Evolutionary conservation across 2,888 invertebrate genomes (phyloP), one percentile per base, ranked within the genome.

Genomic region (Trilocha varians): DNA sequence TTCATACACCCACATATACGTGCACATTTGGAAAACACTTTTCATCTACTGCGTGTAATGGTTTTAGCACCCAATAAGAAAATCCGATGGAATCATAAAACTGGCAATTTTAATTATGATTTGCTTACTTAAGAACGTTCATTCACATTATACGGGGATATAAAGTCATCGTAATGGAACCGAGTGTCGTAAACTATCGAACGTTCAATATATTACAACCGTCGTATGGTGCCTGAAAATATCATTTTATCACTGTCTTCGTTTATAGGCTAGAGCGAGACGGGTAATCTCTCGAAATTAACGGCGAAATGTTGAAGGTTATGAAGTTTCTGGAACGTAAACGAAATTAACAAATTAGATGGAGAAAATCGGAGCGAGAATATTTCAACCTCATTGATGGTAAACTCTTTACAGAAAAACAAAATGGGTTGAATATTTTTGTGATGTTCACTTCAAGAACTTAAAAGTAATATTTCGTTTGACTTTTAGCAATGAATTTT

Each of bases 121-220:
- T 41, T 35, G 38, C 38, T 43, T 38, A 37, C 43, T 15, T 16
- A n/a, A 43, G 18, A 13, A 33, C 11, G 33, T 16, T 36, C 38
- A 39, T 17, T 25, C 36, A 43, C 35, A 38, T 36, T 48, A 41
- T 48, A 44, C 44, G 39, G 42, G 41, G 41, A 44, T 39, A 45
- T 45, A 44, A 46, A 47, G 43, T n/a, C 46, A 53, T 52, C 49
- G 45, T 53, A 61, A 62, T 53, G 54, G 53, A 46, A 9, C 46
- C 53, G 49, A 34, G 44, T 43, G 52, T 48, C 58, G 57, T 62
- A 56, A 61, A 55, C 59, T 46, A 56, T 56, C 52, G 48, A 55
- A 55, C 50, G 52, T 34, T n/a, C 35, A 34, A 32, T 35, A 35
- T 17, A 25, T 38, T 39, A 38, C 32, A 32, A 38, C 13, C 37